These are phyloP conservation scores for Sphaerodactylus townsendi DNA, from an alignment of 2,113 vertebrate species.

Conservation along the genomic window DNA sequence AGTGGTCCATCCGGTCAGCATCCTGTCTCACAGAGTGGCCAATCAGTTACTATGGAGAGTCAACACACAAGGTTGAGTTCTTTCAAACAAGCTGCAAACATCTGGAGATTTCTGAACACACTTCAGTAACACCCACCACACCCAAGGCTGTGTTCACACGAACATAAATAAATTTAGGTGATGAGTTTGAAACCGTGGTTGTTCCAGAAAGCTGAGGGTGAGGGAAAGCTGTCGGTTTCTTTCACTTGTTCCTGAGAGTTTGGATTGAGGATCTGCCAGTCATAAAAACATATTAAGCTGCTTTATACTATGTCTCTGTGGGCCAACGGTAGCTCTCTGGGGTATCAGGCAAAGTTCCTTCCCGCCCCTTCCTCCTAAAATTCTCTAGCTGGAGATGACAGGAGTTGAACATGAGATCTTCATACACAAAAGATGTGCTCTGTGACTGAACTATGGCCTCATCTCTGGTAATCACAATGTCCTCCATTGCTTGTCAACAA, in stretches of 20 bases:
- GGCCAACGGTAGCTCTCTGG: neutral
- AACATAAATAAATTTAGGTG: neutral
- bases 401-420: neutral
- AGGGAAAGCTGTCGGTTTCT: neutral
- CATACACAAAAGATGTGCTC: neutral
- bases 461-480: neutral
- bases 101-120: neutral
- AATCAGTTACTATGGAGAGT: too few relatives aligned
- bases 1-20: too few relatives aligned
- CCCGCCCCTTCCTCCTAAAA: neutral
- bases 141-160: constrained; percentile 24
- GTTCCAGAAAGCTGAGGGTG: neutral
- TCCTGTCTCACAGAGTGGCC: too few relatives aligned
- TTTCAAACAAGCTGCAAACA: neutral
- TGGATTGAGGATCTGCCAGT: neutral
- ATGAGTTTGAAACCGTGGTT: neutral
- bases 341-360: neutral
- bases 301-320: too few relatives aligned
- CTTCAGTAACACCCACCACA: neutral
- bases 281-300: neutral
- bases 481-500: neutral
- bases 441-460: too few relatives aligned
- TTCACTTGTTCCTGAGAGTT: neutral
- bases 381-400: neutral
- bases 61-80: neutral